Evolutionary conservation across 2,888 invertebrate species (phyloP), one percentile per base, ranked within the genome.

Genomic region (Ectemnius cavifrons): DNA sequence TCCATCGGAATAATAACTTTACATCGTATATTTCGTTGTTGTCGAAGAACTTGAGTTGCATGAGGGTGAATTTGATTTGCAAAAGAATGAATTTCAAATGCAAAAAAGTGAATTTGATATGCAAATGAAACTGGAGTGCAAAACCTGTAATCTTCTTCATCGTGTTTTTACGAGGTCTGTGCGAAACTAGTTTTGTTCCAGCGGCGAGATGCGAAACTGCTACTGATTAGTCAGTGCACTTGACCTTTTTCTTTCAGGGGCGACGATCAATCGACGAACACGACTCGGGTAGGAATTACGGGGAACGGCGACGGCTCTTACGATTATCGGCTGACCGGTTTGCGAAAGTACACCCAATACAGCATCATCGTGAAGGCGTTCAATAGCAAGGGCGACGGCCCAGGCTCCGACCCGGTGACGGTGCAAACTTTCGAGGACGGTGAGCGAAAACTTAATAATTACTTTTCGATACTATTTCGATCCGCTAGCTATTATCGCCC

Each of bases 321-420:
- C 82, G 88, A 89, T 73, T 92, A 94, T 62, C 93, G 93, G 28
- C 89, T 96, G 46, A 93, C 93, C 4, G 95, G 95, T 47, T 92
- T 97, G 47, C 93, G 94, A 86, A 96, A 96, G 90, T 96, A 94
- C 89, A 95, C 96, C 1, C 94, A 94, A 5, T 97, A 97, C 87
- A 95, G 95, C 81, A 94, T 97, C 37, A 95, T 97, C 59, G 96
- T 97, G 2, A 96, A 97, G 91, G 96, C 97, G 27, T 97, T 96
- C 88, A 97, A 97, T 83, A 96, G 95, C 86, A 93, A 96, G 85
- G 97, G 97, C 27, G 95, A 96, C 60, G 97, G 97, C 0, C 97
- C 97, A 1, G 94, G 96, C 13, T 96, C 96, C 56, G 95, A 95
- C 71, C 95, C 96, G 49, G 94, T 96, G 61, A 94, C 95, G 63